A percentile compares a stretch with the other conserved stretches of the same genome.
These are phyloP conservation scores for Porphyrio hochstetteri DNA, from an alignment of 2,113 vertebrate species.

Conservation along the genomic window DNA sequence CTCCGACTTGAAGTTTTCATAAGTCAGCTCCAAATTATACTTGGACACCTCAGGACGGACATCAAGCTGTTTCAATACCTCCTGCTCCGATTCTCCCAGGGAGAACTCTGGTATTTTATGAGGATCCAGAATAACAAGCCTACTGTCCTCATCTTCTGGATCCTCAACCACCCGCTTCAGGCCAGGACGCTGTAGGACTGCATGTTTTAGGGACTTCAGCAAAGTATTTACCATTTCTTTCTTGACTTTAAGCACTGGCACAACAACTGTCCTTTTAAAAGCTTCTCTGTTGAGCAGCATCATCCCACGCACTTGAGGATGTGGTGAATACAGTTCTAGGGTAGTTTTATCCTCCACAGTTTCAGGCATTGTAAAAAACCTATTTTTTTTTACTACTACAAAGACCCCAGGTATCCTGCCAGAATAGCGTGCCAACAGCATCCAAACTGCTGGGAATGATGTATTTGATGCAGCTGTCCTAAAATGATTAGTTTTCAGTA, in stretches of 20 bases:
- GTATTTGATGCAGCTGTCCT: constrained; percentile 50
- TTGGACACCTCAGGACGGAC: constrained; percentile 76
- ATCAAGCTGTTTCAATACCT: constrained; percentile 76
- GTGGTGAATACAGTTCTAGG: constrained; percentile 80
- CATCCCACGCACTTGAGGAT: constrained; percentile 88
- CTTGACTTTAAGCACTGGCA: constrained; percentile 87
- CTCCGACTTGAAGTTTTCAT: constrained; percentile 91
- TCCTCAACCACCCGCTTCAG: constrained; percentile 88
- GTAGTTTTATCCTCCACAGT: constrained; percentile 33
- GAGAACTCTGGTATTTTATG: constrained; percentile 72
- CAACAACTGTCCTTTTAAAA: constrained; percentile 84
- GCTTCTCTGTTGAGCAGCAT: constrained; percentile 85
- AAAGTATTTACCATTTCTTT: constrained; percentile 80
- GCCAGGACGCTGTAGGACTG: constrained; percentile 83
- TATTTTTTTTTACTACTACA: constrained; percentile 7
- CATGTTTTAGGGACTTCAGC: constrained; percentile 82
- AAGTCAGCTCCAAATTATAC: constrained; percentile 84
- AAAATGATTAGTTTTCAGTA: constrained; percentile 63
- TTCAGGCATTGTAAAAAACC: constrained; percentile 70
- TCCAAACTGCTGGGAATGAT: constrained; percentile 37
- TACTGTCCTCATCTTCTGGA: constrained; percentile 70
- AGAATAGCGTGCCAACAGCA: constrained; percentile 12
- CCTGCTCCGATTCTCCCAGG: constrained; percentile 77
- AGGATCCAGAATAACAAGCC: constrained; percentile 88
- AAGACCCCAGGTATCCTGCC: constrained; percentile 35